These are phyloP conservation scores for Augochlorella aurata DNA, from an alignment of 2,888 invertebrate genomes.

Conservation along the genomic window DNA sequence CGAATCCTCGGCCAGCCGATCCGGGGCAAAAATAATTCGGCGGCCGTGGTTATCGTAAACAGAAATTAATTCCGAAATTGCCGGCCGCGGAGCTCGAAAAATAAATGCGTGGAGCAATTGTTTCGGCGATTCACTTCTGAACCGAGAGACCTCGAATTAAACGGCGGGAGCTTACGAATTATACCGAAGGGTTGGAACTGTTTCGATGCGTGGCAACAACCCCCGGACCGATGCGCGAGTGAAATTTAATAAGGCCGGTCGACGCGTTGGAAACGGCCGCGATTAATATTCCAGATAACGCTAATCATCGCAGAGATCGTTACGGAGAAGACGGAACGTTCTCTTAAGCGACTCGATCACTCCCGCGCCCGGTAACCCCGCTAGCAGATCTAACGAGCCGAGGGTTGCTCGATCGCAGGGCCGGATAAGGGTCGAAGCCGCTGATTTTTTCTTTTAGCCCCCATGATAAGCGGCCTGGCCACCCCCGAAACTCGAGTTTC, in stretches of 20 bases:
- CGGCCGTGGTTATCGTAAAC: slow-evolving; percentile 2
- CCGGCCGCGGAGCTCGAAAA: not conserved
- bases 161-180: no score
- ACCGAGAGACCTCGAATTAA: not conserved
- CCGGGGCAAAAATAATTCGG: not conserved
- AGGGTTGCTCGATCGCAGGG: slow-evolving; percentile 28
- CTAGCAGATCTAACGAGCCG: slow-evolving; percentile 54
- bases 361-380: slow-evolving; percentile 9
- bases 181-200: not conserved
- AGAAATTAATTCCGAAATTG: slow-evolving; percentile 18
- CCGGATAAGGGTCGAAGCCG: slow-evolving; percentile 45
- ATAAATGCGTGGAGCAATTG: not conserved
- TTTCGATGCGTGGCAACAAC: not conserved
- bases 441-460: slow-evolving; percentile 25
- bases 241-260: slow-evolving; percentile 62
- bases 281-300: slow-evolving; percentile 67
- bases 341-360: slow-evolving; percentile 44
- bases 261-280: slow-evolving; percentile 45
- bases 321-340: slow-evolving; percentile 46
- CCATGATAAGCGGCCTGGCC: slow-evolving; percentile 41
- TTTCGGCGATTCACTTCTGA: not conserved
- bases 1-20: slow-evolving; percentile 12
- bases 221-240: slow-evolving; percentile 19
- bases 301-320: slow-evolving; percentile 62
- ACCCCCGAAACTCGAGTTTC: slow-evolving; percentile 15